Base-by-base conservation (phyloP, 2,113 vertebrate genomes). In the Spheniscus mendiculus region DNA sequence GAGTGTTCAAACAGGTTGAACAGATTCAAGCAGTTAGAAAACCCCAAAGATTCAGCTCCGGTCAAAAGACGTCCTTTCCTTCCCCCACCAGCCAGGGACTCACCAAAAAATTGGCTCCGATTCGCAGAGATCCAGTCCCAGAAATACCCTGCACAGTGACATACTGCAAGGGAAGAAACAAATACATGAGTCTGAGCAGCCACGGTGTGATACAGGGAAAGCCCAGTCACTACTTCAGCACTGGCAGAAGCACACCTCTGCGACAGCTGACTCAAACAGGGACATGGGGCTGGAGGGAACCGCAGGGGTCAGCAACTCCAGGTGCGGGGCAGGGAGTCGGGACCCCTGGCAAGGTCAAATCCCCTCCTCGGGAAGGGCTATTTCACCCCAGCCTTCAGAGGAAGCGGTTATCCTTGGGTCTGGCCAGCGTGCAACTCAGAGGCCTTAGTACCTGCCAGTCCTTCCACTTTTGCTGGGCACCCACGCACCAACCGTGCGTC, bases 131-230 rank as follows among this genome's bases (percentile, higher is more conserved):
- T 83, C 99, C 99, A 5, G 99, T 99, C 92, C 99, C 99, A 52
- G 99, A 99, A 97, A 99, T 99, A 66, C 99, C 99, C 97, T 99
- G 99, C 66, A 99, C 99, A 1, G 99, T 99, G 96, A 99, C 98
- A 79, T 96, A 99, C 99, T 99, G 97, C 42, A 84, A 89, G 34
- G 49, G 83, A 73, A 97, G 77, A 84, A 18, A 22, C 15, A 93
- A 42, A 15, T 1, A 32, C 14, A 4, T 2, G 21, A 80, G 52
- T 22, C 21, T 65, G 42, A 95, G 71, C 21, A 52, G 34, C 25
- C 22, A 22, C 0, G 1, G 29, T 4, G 26, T 0, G 22, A 62
- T 8, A 66, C 20, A 82, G 38, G 20, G 44, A 59, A 53, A 90
- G 25, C 1, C 1, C 26, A 29, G 44, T 8, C 45, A 38, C 22